phyloP scores from a whole-genome alignment of 2,797 vertebrate genomes.

The Manis javanica region DNA sequence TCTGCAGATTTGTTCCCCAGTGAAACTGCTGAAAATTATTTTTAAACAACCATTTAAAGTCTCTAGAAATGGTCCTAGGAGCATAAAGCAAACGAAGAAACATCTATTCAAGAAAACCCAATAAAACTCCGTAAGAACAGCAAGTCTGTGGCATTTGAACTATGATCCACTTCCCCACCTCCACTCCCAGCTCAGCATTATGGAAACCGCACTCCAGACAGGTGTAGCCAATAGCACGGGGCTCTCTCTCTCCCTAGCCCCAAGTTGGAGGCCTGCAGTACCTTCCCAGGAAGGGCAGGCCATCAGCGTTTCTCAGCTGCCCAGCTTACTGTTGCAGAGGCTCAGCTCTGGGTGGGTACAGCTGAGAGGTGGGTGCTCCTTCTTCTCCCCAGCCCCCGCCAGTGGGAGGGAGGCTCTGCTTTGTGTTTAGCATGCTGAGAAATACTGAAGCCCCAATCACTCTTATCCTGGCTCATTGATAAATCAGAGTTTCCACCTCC shows the following conservation, averaged over 20 bases:
- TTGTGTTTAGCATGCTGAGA: not conserved
- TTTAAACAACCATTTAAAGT: slow-evolving; percentile 31
- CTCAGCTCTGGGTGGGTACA: not conserved
- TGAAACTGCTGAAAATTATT: slow-evolving; percentile 17
- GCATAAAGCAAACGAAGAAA: slow-evolving; percentile 35
- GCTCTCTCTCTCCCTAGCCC: too few relatives aligned
- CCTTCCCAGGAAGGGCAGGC: not conserved
- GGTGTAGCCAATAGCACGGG: not conserved
- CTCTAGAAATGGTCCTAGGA: slow-evolving; percentile 38
- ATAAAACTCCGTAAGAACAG: not conserved
- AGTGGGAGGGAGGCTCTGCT: not conserved
- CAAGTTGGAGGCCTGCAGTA: not conserved
- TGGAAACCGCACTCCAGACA: not conserved
- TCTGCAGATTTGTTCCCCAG: not conserved
- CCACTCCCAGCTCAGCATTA: not conserved
- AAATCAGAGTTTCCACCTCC: not conserved
- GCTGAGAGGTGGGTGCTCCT: not conserved
- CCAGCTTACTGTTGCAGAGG: not conserved
- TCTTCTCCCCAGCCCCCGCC: not conserved
- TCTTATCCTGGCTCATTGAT: not conserved
- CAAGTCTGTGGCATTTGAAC: not conserved
- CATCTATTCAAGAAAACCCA: slow-evolving; percentile 51
- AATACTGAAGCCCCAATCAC: not conserved
- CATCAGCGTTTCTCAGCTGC: not conserved
- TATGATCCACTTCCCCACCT: too few relatives aligned